phyloP scores from a whole-genome alignment of 2,888 invertebrate species.

The Leptura quadrifasciata region DNA sequence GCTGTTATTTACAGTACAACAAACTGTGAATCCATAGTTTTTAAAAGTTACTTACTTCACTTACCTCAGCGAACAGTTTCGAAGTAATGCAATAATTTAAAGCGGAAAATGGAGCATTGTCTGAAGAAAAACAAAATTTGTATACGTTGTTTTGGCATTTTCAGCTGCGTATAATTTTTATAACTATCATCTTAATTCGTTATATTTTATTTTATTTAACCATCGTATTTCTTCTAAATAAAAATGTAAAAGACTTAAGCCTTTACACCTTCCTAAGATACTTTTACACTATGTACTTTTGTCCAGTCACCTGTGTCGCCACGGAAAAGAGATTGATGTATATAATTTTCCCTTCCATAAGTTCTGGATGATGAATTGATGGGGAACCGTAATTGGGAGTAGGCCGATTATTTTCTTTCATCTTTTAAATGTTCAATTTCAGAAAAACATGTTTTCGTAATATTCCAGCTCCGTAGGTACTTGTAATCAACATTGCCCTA shows the following conservation, averaged over 20 bases:
- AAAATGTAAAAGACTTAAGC: too few species aligned
- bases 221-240: too few species aligned
- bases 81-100: constrained; percentile 38
- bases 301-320: background rate
- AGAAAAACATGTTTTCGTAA: background rate
- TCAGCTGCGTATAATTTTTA: background rate
- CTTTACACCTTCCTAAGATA: background rate
- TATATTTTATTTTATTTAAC: too few species aligned
- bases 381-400: background rate
- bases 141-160: background rate
- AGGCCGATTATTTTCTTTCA: background rate
- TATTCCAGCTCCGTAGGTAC: background rate
- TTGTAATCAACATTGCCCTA: background rate
- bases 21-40: constrained; percentile 32
- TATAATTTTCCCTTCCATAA: background rate
- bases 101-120: constrained; percentile 8
- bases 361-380: background rate
- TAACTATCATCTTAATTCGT: too few species aligned
- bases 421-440: background rate
- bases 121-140: constrained; percentile 3
- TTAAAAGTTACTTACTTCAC: constrained; percentile 40
- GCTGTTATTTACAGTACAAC: constrained; percentile 41
- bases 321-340: background rate
- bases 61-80: constrained; percentile 41
- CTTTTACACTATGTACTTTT: background rate